Evolutionary conservation across 2,888 invertebrate genomes (phyloP).

Genomic region (Hymenopus coronatus): DNA sequence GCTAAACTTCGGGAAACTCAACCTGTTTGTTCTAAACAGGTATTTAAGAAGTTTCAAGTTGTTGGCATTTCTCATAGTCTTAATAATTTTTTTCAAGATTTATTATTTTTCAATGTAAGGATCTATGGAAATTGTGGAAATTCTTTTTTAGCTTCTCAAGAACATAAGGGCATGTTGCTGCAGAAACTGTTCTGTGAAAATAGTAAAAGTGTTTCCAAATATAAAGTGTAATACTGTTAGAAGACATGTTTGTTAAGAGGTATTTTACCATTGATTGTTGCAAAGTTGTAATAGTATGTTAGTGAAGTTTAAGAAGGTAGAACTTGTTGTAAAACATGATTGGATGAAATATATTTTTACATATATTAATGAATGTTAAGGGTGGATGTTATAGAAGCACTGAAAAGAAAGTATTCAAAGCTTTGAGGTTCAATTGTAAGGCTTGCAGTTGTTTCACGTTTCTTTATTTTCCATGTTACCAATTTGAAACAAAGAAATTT

Average conservation of each 20-base stretch:
- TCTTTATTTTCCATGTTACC: not conserved
- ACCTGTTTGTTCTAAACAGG: no score
- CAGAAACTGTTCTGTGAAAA: not conserved
- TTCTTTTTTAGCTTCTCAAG: no score
- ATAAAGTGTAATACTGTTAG: not conserved
- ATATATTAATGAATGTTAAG: not conserved
- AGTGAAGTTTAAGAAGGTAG: not conserved
- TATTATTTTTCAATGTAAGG: no score
- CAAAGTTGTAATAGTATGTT: not conserved
- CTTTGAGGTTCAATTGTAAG: not conserved
- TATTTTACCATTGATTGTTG: not conserved
- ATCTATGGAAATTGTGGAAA: no score
- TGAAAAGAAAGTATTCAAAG: not conserved
- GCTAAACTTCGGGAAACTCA: not conserved
- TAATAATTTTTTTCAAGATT: no score
- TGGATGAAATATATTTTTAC: not conserved
- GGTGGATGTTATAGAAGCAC: not conserved
- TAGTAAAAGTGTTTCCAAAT: not conserved
- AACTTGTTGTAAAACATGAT: not conserved
- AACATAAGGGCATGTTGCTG: not conserved
- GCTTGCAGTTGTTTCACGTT: not conserved
- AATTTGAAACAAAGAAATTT: not conserved
- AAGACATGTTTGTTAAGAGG: not conserved
- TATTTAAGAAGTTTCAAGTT: no score
- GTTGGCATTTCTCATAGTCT: no score